Conservation (phyloP, 2,797 vertebrate genomes). For the Vultur gryphus region DNA sequence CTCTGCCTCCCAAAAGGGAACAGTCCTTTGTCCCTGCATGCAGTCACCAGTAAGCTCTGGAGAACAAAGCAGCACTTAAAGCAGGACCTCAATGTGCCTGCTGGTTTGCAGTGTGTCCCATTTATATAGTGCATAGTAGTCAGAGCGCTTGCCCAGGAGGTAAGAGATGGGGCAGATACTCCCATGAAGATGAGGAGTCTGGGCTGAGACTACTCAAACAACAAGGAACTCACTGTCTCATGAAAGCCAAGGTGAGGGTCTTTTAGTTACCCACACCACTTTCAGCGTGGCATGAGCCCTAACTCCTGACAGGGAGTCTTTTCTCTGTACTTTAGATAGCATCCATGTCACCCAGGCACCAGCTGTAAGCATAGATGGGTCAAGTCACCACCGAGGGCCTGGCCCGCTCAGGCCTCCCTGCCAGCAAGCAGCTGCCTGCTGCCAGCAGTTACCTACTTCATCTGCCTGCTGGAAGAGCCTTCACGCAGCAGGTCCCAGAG, state of each 20-base stretch:
- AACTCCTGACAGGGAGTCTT: not conserved
- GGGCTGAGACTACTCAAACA: not conserved
- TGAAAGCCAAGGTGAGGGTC: not conserved
- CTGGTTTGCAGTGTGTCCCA: not conserved
- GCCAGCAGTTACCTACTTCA: not conserved
- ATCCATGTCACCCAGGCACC: not conserved
- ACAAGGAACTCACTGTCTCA: not conserved
- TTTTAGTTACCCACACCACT: not conserved
- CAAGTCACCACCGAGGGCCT: not conserved
- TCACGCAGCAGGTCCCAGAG: not conserved
- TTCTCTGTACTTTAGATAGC: not conserved
- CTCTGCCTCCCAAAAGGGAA: not conserved
- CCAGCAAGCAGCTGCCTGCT: not conserved
- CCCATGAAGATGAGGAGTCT: not conserved
- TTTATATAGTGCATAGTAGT: fast-evolving
- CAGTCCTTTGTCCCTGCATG: not conserved
- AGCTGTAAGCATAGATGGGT: not conserved
- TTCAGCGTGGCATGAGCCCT: not conserved
- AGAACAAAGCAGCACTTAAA: not conserved
- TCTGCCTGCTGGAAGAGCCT: not conserved
- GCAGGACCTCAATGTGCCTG: not conserved
- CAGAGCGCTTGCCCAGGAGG: not conserved
- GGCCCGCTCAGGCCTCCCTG: not conserved
- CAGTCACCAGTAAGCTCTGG: not conserved
- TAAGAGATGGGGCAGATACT: not conserved